phyloP scores from a whole-genome alignment of 2,888 invertebrate species.

The Oxycera nigricornis region DNA sequence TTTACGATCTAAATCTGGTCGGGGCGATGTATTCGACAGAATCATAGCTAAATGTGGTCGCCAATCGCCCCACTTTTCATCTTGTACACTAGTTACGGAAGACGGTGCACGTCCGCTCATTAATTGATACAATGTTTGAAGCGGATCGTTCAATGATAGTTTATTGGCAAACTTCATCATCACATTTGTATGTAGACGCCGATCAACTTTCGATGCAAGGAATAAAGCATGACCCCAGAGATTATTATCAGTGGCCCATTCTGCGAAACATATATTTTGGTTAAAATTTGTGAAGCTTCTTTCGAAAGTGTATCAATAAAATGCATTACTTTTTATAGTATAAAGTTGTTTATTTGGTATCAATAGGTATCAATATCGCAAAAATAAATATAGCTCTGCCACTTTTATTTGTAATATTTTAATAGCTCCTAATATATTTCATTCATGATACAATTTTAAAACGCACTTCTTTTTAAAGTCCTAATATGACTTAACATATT shows the following conservation, averaged over 20 bases:
- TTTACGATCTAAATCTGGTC: conserved; percentile 78
- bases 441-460: no score
- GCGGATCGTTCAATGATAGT: conserved; percentile 81
- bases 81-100: conserved; percentile 71
- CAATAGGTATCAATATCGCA: no score
- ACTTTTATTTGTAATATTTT: no score
- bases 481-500: no score
- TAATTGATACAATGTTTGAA: conserved; percentile 92
- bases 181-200: conserved; percentile 83
- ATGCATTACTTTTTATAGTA: no score
- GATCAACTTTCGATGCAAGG: conserved; percentile 85
- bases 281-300: no score
- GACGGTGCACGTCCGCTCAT: conserved; percentile 83
- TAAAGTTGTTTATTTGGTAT: no score
- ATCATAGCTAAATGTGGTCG: conserved; percentile 96
- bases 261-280: conserved; percentile 62
- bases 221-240: conserved; percentile 96
- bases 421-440: no score
- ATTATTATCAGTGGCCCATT: conserved; percentile 87
- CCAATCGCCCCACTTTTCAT: conserved; percentile 91
- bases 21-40: conserved; percentile 80
- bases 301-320: no score
- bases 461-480: no score
- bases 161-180: conserved; percentile 89
- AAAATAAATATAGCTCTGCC: no score